Evolutionary conservation across 1,140 invertebrate species (phyloP).

Genomic region (Drosophila prosaltans): DNA sequence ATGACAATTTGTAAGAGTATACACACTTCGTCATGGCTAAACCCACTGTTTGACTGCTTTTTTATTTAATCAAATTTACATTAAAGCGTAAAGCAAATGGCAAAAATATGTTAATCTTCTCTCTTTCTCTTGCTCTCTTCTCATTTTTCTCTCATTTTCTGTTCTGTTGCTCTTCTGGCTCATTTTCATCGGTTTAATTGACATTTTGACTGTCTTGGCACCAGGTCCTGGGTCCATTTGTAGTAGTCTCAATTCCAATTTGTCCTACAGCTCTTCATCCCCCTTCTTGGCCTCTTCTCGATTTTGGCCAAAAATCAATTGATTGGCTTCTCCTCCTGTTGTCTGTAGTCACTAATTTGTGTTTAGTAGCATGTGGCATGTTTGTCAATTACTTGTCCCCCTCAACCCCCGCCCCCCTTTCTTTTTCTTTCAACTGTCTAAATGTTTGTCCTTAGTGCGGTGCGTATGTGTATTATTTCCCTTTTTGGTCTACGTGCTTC

Average conservation of each 20-base stretch:
- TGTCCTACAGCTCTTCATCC: background rate
- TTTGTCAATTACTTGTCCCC: conserved; percentile 72
- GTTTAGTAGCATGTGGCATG: conserved; percentile 79
- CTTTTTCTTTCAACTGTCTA: conserved; percentile 11
- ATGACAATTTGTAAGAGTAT: background rate
- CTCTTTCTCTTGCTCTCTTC: background rate
- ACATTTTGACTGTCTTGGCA: conserved; percentile 59
- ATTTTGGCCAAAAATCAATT: conserved; percentile 63
- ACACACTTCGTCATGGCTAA: background rate
- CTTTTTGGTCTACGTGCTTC: conserved; percentile 55
- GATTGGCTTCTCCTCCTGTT: conserved; percentile 48
- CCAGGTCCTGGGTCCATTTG: conserved; percentile 42
- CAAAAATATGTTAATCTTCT: conserved; percentile 38
- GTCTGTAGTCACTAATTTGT: conserved; percentile 65
- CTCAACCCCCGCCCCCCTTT: background rate
- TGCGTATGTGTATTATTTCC: conserved; percentile 80
- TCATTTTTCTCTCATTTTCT: background rate
- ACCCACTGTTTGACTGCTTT: background rate
- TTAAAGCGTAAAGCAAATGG: conserved; percentile 26
- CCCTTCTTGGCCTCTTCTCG: conserved; percentile 14
- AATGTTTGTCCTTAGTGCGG: conserved; percentile 72
- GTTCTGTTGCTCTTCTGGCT: background rate
- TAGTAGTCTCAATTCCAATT: conserved; percentile 11
- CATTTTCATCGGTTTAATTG: conserved; percentile 53
- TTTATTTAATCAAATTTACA: conserved; percentile 9